Evolutionary conservation across 92 coral and sea anemone genomes (phyloP).

Genomic region (Porites evermanni): DNA sequence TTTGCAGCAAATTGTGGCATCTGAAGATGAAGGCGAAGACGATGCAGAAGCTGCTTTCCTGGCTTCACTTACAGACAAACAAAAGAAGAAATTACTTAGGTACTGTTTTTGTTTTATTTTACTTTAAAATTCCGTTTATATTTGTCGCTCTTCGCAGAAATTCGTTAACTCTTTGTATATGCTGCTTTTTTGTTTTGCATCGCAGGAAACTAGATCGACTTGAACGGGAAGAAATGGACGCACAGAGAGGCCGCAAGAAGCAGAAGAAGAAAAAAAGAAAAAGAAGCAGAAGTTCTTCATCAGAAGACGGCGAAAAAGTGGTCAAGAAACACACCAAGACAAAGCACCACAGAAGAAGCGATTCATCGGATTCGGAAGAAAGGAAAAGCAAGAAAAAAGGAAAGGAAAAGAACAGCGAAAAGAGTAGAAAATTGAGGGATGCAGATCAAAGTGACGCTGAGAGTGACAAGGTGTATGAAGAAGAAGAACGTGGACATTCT

Average conservation of each 20-base stretch:
- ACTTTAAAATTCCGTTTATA: too few species aligned
- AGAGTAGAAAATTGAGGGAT: constrained; percentile 11
- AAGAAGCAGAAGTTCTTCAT: constrained; percentile 16
- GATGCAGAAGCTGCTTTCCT: constrained; percentile 95
- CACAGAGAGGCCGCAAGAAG: constrained; percentile 29
- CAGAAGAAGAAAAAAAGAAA: constrained; percentile 58
- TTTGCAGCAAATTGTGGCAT: constrained; percentile 88
- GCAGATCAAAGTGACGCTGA: constrained; percentile 11
- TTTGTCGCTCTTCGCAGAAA: neutral
- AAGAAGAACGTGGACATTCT: neutral
- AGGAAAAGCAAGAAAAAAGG: constrained; percentile 24
- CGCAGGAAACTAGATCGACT: constrained; percentile 70
- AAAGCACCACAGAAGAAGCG: neutral
- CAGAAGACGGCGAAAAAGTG: constrained; percentile 40
- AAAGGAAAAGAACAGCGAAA: constrained; percentile 20
- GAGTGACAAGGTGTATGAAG: neutral
- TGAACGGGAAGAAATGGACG: constrained; percentile 47
- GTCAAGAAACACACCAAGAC: neutral
- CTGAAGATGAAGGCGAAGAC: constrained; percentile 90
- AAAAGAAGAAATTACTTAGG: constrained; percentile 92
- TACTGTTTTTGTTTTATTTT: constrained; percentile 8
- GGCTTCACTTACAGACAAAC: constrained; percentile 93
- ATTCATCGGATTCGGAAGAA: constrained; percentile 34
- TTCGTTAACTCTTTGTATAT: neutral
- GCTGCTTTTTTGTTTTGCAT: neutral